phyloP scores from a whole-genome alignment of 2,113 vertebrate species.

The Leucoraja erinaceus region DNA sequence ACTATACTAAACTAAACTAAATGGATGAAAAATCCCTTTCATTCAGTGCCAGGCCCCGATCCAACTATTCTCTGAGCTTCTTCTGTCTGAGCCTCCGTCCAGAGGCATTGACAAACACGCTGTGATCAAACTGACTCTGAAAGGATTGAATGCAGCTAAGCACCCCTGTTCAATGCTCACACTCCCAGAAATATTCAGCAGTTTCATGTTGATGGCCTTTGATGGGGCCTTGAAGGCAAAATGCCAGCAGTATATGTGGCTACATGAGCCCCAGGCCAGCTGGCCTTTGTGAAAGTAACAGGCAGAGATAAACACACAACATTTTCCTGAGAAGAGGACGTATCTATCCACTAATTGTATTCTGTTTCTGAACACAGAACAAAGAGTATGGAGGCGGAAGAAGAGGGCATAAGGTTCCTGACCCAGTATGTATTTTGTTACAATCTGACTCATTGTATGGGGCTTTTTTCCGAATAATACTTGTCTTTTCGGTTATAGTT shows the following conservation, averaged over 20 bases:
- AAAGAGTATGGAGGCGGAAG: not conserved
- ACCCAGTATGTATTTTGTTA: not conserved
- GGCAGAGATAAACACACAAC: conserved; percentile 3
- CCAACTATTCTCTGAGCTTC: conserved; percentile 52
- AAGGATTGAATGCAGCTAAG: conserved; percentile 45
- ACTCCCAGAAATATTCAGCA: conserved; percentile 45
- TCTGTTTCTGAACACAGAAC: not conserved
- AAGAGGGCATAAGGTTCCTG: not conserved
- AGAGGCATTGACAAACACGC: conserved; percentile 48
- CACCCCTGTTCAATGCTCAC: conserved; percentile 47
- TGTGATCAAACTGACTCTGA: conserved; percentile 54
- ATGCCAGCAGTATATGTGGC: conserved; percentile 26
- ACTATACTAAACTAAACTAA: not conserved
- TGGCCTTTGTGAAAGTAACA: not conserved
- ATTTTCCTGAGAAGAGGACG: not conserved
- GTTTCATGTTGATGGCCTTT: conserved; percentile 45
- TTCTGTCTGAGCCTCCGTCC: conserved; percentile 50
- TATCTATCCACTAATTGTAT: not conserved
- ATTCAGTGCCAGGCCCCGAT: conserved; percentile 2
- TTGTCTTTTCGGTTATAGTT: not conserved
- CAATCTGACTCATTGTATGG: not conserved
- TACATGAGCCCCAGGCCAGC: not conserved
- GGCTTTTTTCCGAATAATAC: not conserved
- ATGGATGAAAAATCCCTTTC: conserved; percentile 35
- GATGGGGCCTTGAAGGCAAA: conserved; percentile 39